These are phyloP conservation scores for Melanotaenia nigrans DNA, from an alignment of 2,797 vertebrate species.

Conservation along the genomic window DNA sequence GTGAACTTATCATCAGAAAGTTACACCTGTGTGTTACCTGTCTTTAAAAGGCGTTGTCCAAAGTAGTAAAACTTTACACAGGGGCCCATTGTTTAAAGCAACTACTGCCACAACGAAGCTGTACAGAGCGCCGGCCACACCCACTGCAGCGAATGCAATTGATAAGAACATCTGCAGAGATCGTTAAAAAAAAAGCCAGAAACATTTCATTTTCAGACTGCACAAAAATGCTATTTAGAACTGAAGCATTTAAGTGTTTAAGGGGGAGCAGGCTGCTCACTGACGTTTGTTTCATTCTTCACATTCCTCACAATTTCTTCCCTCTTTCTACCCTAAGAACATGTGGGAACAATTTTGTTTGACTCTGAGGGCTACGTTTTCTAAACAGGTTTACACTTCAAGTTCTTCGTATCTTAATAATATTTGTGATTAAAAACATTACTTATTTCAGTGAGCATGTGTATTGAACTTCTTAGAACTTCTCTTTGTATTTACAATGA, in stretches of 20 bases:
- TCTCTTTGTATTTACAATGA: not conserved
- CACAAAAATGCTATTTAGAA: not conserved
- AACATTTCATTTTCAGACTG: not conserved
- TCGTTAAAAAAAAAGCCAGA: constrained; percentile 14
- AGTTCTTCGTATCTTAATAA: not conserved
- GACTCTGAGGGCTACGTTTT: no score
- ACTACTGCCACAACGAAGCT: constrained; percentile 75
- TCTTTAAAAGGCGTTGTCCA: constrained; percentile 74
- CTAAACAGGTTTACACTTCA: no score
- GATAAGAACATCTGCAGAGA: constrained; percentile 86
- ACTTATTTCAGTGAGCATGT: not conserved
- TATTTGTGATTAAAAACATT: not conserved
- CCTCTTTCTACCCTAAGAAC: not conserved
- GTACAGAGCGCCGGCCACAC: constrained; percentile 80
- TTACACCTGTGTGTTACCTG: constrained; percentile 35
- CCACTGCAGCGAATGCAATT: constrained; percentile 81
- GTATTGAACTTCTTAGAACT: not conserved
- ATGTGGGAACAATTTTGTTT: not conserved
- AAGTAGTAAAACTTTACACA: constrained; percentile 16
- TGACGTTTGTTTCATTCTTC: not conserved
- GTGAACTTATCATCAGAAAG: fast-evolving
- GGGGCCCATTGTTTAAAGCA: constrained; percentile 82
- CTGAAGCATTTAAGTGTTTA: not conserved
- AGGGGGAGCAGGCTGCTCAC: not conserved
- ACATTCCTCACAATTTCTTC: constrained; percentile 17